Percentiles rank a stretch among this genome's conserved stretches.
phyloP scores from a whole-genome alignment of 30 jellyfish, hydroid and myxozoan species.

The Catostylus mosaicus region DNA sequence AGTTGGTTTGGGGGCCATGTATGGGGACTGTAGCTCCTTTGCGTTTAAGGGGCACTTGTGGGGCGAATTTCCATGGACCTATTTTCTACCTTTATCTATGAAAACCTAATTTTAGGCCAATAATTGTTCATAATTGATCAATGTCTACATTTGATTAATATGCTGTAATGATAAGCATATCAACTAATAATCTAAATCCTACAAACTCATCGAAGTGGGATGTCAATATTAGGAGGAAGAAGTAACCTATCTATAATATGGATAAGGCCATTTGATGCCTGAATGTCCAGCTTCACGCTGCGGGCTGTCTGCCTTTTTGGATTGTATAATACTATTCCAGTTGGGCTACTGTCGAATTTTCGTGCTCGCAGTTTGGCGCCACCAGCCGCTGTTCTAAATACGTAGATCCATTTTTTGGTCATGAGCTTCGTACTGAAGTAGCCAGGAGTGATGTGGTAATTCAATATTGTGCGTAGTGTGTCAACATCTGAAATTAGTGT shows the following conservation, averaged over 20 bases:
- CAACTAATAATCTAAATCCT: not conserved
- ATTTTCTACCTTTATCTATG: too few species aligned
- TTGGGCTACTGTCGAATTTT: slow-evolving; percentile 18
- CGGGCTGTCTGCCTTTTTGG: slow-evolving; percentile 23
- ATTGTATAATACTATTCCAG: slow-evolving; percentile 35
- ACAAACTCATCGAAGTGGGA: slow-evolving; percentile 14
- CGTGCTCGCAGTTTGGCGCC: slow-evolving; percentile 45
- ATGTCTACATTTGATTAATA: too few species aligned
- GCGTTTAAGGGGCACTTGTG: too few species aligned
- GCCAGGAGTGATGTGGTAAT: slow-evolving; percentile 71
- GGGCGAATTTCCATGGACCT: too few species aligned
- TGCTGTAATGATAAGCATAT: too few species aligned
- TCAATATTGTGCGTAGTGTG: slow-evolving; percentile 29
- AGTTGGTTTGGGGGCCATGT: too few species aligned
- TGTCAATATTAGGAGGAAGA: slow-evolving; percentile 45
- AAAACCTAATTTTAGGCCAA: too few species aligned
- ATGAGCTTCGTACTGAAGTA: slow-evolving; percentile 63
- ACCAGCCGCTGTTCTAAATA: slow-evolving; percentile 34
- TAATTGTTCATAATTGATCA: too few species aligned
- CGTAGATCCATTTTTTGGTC: slow-evolving; percentile 62
- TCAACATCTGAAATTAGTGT: slow-evolving; percentile 17
- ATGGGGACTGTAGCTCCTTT: too few species aligned
- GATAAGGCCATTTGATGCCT: slow-evolving; percentile 55
- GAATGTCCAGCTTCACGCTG: slow-evolving; percentile 29
- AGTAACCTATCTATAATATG: slow-evolving; percentile 50